Evolutionary conservation across 2,888 invertebrate species (phyloP).

Genomic region (Dyspetes luteomarginatus): DNA sequence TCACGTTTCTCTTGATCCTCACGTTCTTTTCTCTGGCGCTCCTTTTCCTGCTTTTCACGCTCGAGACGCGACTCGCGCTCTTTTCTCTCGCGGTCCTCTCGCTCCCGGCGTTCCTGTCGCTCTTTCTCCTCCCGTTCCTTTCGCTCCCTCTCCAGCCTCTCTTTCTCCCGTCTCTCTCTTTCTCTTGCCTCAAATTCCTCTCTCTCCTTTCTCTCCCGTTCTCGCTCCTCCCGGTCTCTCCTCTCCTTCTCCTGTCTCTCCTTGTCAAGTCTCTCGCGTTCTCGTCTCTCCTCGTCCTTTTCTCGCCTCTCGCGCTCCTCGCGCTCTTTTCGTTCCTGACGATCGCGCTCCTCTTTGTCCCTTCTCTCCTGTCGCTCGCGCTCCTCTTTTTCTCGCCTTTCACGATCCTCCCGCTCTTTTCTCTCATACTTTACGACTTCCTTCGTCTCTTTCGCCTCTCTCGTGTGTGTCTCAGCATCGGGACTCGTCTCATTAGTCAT

Average conservation of each 20-base stretch:
- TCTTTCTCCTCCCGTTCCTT: slow-evolving; percentile 76
- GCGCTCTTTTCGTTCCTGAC: slow-evolving; percentile 71
- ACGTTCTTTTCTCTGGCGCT: slow-evolving; percentile 80
- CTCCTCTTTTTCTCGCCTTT: slow-evolving; percentile 77
- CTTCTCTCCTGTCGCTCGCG: slow-evolving; percentile 73
- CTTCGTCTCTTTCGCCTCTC: slow-evolving; percentile 72
- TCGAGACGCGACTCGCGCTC: slow-evolving; percentile 76
- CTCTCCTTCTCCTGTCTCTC: slow-evolving; percentile 74
- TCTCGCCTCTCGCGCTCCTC: slow-evolving; percentile 75
- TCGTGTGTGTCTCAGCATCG: slow-evolving; percentile 69
- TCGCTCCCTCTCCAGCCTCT: slow-evolving; percentile 76
- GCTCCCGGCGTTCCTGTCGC: slow-evolving; percentile 70
- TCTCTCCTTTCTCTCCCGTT: slow-evolving; percentile 75
- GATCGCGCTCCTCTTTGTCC: slow-evolving; percentile 74
- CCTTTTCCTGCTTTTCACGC: slow-evolving; percentile 78
- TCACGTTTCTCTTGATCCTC: slow-evolving; percentile 79
- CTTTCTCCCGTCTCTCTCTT: slow-evolving; percentile 78
- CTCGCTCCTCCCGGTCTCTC: slow-evolving; percentile 79
- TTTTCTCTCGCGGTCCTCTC: slow-evolving; percentile 75
- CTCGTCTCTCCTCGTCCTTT: slow-evolving; percentile 76
- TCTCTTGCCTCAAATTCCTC: slow-evolving; percentile 78
- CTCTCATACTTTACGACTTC: slow-evolving; percentile 74
- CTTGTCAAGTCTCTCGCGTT: slow-evolving; percentile 74
- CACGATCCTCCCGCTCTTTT: slow-evolving; percentile 77
- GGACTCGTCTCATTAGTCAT: slow-evolving; percentile 47